Evolutionary conservation across 2,797 vertebrate species (phyloP).

Genomic region (Mormyrops boulengeri): DNA sequence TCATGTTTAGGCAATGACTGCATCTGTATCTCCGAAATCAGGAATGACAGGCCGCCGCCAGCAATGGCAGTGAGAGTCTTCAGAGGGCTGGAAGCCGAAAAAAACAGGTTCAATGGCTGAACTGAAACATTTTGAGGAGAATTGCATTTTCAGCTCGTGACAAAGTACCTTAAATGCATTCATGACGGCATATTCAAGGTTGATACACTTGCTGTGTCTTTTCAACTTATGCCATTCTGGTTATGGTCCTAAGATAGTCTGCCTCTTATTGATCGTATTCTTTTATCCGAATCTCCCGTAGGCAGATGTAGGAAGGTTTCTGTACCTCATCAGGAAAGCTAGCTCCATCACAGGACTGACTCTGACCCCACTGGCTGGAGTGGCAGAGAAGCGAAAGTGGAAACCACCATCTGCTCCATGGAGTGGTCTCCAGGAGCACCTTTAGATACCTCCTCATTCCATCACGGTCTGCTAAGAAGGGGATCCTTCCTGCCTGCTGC

Average conservation of each 20-base stretch:
- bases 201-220: conserved; percentile 7
- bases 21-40: conserved; percentile 31
- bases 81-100: conserved; percentile 20
- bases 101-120: conserved; percentile 17
- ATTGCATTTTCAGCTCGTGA: background rate
- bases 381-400: background rate
- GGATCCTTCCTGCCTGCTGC: background rate
- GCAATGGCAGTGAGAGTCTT: conserved; percentile 33
- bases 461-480: background rate
- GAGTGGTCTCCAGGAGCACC: background rate
- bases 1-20: conserved; percentile 20
- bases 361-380: background rate
- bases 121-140: background rate
- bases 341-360: background rate
- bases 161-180: background rate
- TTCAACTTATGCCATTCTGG: conserved; percentile 3
- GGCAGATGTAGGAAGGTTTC: conserved; percentile 5
- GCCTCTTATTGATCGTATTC: conserved; percentile 23
- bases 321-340: background rate
- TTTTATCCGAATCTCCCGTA: conserved; percentile 22
- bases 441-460: background rate
- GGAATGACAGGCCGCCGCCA: conserved; percentile 41
- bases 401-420: background rate
- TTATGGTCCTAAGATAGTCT: conserved; percentile 15
- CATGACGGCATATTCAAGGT: background rate